phyloP scores from a whole-genome alignment of 23 tunicate species.

The Ascidia mentula region DNA sequence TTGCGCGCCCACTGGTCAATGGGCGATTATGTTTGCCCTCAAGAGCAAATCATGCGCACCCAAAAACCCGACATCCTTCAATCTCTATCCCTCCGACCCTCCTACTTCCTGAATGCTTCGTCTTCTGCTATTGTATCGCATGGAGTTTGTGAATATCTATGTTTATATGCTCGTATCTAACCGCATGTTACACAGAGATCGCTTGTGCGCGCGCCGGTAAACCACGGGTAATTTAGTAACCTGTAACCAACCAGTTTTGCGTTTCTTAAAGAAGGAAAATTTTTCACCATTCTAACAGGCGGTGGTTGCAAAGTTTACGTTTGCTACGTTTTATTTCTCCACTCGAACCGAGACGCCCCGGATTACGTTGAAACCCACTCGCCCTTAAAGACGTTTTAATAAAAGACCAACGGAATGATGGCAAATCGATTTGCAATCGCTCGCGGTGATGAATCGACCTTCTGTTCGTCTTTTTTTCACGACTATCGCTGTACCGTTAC shows the following conservation, averaged over 20 bases:
- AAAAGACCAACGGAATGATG: background rate
- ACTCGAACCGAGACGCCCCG: background rate
- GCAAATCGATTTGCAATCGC: slow-evolving; percentile 17
- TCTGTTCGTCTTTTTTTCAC: background rate
- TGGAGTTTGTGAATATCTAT: slow-evolving; percentile 5
- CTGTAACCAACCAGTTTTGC: background rate
- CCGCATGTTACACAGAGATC: slow-evolving; percentile 9
- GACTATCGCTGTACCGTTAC: background rate
- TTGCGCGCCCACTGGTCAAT: background rate
- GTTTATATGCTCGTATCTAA: slow-evolving; percentile 11
- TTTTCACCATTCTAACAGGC: no score
- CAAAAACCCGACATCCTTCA: slow-evolving; percentile 9
- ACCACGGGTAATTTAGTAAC: background rate
- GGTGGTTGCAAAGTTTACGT: no score
- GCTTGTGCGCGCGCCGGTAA: background rate
- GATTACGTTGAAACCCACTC: background rate
- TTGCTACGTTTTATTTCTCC: background rate
- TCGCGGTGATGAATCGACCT: slow-evolving; percentile 4
- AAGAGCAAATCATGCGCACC: slow-evolving; percentile 2
- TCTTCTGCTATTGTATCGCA: background rate
- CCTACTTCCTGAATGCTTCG: background rate
- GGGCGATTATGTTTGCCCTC: background rate
- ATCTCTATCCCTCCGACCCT: background rate
- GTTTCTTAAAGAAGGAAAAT: background rate
- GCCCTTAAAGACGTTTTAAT: background rate